These are phyloP conservation scores for Stenotaenia linearis DNA, from an alignment of 2,888 invertebrate species.

Conservation along the genomic window DNA sequence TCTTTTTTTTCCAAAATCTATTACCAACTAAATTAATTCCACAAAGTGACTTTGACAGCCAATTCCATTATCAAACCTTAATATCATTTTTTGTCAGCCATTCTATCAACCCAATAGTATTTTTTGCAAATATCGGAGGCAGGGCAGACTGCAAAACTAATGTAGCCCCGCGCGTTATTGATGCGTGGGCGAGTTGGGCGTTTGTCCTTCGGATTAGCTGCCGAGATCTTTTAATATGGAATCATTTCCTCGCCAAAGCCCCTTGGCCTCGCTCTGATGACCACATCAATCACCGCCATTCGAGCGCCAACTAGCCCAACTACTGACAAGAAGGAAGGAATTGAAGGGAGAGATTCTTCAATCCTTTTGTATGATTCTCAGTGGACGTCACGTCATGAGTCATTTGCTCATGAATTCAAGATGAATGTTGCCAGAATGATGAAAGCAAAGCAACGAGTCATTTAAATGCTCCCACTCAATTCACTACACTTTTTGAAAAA, in stretches of 20 bases:
- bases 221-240: slow-evolving; percentile 23
- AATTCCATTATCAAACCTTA: no score
- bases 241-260: slow-evolving; percentile 22
- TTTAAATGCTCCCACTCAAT: neutral
- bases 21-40: no score
- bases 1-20: no score
- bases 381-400: slow-evolving; percentile 17
- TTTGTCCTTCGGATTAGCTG: neutral
- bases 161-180: neutral
- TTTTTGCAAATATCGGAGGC: neutral
- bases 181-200: neutral
- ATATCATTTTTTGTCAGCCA: neutral
- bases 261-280: slow-evolving; percentile 16
- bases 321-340: slow-evolving; percentile 5
- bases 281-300: slow-evolving; percentile 13
- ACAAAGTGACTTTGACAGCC: no score
- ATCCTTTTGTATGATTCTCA: neutral
- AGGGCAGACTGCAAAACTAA: neutral
- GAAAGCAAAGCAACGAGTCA: neutral
- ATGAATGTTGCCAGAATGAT: slow-evolving; percentile 12
- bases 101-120: neutral
- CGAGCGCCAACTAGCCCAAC: neutral
- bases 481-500: neutral
- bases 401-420: slow-evolving; percentile 21
- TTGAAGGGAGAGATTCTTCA: slow-evolving; percentile 8